These are phyloP conservation scores for Brachionus calyciflorus DNA, from an alignment of 1,140 invertebrate species.

Conservation along the genomic window DNA sequence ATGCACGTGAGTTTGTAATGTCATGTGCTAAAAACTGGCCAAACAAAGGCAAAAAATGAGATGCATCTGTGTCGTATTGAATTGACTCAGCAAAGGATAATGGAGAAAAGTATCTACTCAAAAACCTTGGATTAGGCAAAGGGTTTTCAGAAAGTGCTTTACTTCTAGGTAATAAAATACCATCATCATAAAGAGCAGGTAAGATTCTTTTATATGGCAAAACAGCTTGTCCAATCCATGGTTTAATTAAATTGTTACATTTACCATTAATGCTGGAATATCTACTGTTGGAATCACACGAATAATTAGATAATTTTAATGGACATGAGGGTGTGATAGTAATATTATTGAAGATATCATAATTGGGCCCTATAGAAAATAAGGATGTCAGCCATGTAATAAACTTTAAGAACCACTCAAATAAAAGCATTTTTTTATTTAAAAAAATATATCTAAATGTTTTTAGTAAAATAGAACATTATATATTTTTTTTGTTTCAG, in stretches of 20 bases:
- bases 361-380: too few relatives aligned
- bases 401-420: too few relatives aligned
- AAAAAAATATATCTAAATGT: too few relatives aligned
- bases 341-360: neutral
- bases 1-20: neutral
- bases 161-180: neutral
- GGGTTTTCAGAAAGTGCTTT: neutral
- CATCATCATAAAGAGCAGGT: constrained; percentile 70
- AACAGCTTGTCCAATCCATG: constrained; percentile 71
- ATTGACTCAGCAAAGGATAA: neutral
- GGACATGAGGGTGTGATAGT: neutral
- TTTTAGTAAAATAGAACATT: too few relatives aligned
- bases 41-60: neutral
- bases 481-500: too few relatives aligned
- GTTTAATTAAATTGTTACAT: constrained; percentile 81
- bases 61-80: neutral
- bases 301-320: neutral
- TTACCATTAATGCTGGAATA: constrained; percentile 73
- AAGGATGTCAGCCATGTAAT: too few relatives aligned
- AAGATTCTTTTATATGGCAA: constrained; percentile 73
- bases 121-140: neutral
- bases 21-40: constrained; percentile 30
- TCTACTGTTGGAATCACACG: neutral
- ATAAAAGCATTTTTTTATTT: too few relatives aligned
- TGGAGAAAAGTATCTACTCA: neutral